These are phyloP conservation scores for Baryphthengus martii DNA, from an alignment of 2,113 vertebrate genomes.

Conservation along the genomic window DNA sequence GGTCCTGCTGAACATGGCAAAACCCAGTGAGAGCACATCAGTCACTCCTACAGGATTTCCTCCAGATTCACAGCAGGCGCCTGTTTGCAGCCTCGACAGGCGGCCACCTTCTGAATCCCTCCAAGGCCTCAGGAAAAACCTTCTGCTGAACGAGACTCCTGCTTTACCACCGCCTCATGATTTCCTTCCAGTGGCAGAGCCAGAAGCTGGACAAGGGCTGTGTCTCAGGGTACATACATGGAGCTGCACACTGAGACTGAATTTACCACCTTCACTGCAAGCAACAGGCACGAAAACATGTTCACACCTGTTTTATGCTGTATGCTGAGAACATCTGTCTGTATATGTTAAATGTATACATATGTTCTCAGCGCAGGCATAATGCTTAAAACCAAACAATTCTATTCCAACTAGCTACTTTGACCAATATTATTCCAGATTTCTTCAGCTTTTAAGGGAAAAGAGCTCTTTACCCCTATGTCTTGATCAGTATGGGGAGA, in stretches of 20 bases:
- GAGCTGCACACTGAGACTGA: rapidly evolving
- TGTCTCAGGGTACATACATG: rapidly evolving
- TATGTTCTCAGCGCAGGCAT: no score
- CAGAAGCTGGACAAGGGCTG: not conserved
- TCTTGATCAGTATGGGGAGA: not conserved
- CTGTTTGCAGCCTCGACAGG: not conserved
- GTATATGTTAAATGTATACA: no score
- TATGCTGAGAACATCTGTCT: no score
- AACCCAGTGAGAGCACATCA: not conserved
- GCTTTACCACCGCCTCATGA: no score
- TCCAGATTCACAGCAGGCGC: not conserved
- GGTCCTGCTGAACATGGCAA: not conserved
- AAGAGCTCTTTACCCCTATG: not conserved
- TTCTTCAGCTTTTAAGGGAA: not conserved
- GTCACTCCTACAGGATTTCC: not conserved
- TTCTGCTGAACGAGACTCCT: not conserved
- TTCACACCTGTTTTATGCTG: no score
- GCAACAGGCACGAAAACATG: no score
- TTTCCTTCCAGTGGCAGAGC: not conserved
- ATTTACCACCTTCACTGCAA: not conserved
- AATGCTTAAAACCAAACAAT: not conserved
- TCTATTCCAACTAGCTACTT: not conserved
- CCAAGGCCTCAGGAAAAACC: not conserved
- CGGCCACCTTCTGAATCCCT: not conserved
- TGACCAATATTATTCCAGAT: not conserved